Conservation (phyloP, 2,113 vertebrate genomes). For the Lycaon pictus region DNA sequence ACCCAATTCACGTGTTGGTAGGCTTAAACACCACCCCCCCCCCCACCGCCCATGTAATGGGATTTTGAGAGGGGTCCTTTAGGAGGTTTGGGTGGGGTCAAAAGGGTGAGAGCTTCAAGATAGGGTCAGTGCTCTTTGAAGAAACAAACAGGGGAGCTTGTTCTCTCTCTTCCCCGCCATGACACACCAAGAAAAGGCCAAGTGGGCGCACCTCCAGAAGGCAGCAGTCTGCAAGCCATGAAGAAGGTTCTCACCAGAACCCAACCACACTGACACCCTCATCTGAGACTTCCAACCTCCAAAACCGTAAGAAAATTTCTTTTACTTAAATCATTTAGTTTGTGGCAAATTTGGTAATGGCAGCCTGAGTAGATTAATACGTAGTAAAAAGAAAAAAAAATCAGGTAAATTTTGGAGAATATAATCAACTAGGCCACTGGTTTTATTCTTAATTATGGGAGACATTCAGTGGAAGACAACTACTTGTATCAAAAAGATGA, state of each 20-base stretch:
- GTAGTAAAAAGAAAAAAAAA: neutral
- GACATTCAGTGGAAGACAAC: neutral
- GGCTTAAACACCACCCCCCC: neutral
- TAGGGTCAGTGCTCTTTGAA: neutral
- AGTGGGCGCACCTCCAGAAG: neutral
- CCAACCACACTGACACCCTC: too few species aligned
- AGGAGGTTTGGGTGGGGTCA: neutral
- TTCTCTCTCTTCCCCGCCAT: neutral
- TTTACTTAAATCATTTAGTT: neutral
- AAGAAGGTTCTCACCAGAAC: neutral
- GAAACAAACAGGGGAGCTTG: neutral
- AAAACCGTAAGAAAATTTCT: neutral
- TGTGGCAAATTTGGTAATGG: neutral
- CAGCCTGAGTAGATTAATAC: neutral
- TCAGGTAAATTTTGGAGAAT: constrained; percentile 19
- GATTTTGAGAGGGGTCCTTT: neutral
- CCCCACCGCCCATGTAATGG: neutral
- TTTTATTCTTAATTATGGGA: constrained; percentile 6
- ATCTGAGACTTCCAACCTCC: neutral
- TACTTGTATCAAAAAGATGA: neutral
- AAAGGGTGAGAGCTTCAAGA: neutral
- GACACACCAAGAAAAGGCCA: neutral
- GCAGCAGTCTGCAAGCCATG: neutral
- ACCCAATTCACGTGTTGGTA: neutral
- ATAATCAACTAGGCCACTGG: neutral